Evolutionary conservation across 2,888 invertebrate species (phyloP).

Genomic region (Arctia plantaginis): DNA sequence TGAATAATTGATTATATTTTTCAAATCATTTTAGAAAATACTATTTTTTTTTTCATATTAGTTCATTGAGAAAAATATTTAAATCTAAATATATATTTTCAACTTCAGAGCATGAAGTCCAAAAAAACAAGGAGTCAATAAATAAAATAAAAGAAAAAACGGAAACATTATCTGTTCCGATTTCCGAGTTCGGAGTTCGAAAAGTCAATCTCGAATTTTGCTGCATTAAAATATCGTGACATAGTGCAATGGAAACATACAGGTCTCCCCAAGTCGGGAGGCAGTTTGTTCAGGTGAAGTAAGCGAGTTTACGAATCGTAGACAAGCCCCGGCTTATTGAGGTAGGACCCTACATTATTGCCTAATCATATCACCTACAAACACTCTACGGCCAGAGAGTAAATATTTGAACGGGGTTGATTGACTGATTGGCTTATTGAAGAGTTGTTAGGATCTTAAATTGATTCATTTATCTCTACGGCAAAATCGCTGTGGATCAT

Average conservation of each 20-base stretch:
- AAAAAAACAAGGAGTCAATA: background rate
- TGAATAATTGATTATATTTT: too few relatives aligned
- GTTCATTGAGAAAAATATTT: too few relatives aligned
- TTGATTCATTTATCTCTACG: background rate
- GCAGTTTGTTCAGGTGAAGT: slow-evolving; percentile 76
- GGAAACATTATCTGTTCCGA: too few relatives aligned
- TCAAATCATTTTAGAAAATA: too few relatives aligned
- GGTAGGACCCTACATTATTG: slow-evolving; percentile 68
- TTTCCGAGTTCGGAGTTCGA: too few relatives aligned
- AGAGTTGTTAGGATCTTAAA: background rate
- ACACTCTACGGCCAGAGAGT: slow-evolving; percentile 28
- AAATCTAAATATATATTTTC: too few relatives aligned
- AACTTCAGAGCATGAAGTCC: background rate
- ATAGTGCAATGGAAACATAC: slow-evolving; percentile 53
- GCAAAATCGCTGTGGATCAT: too few relatives aligned
- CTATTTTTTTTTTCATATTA: too few relatives aligned
- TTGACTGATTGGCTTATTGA: slow-evolving; percentile 11
- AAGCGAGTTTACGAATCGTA: slow-evolving; percentile 71
- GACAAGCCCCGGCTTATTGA: slow-evolving; percentile 76
- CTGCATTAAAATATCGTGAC: slow-evolving; percentile 30
- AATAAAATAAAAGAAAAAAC: background rate
- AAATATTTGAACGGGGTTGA: slow-evolving; percentile 25
- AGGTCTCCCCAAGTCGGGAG: slow-evolving; percentile 56
- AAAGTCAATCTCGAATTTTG: too few relatives aligned
- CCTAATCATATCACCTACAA: slow-evolving; percentile 55